A percentile compares a stretch with the other conserved stretches of the same genome.
phyloP scores from a whole-genome alignment of 2,888 invertebrate genomes.

The Drosophila fulvimacula region DNA sequence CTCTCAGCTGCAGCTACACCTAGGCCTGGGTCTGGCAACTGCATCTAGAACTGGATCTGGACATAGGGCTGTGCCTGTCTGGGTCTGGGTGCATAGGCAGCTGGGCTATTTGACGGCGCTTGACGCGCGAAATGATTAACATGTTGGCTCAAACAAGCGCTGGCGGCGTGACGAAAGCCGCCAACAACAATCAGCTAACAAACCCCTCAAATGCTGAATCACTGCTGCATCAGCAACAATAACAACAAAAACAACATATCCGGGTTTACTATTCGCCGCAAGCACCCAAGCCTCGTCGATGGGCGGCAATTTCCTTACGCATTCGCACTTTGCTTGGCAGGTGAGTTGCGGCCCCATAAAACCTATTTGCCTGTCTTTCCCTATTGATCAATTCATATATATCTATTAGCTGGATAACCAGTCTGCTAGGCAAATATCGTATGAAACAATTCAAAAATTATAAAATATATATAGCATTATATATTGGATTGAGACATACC shows the following conservation, averaged over 20 bases:
- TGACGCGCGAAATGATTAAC: conserved; percentile 76
- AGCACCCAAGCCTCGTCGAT: conserved; percentile 7
- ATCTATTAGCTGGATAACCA: neutral
- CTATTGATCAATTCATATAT: conserved; percentile 2
- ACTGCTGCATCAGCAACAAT: conserved; percentile 30
- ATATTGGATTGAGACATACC: neutral
- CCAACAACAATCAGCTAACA: conserved; percentile 52
- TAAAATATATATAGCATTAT: neutral
- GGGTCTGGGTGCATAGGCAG: conserved; percentile 11
- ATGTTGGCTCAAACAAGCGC: conserved; percentile 54
- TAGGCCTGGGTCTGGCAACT: neutral
- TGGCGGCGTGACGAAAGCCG: conserved; percentile 66
- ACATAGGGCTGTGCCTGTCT: conserved; percentile 6
- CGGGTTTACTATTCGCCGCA: conserved; percentile 13
- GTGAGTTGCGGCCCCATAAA: conserved; percentile 4
- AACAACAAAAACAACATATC: conserved; percentile 19
- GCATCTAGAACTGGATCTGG: conserved; percentile 7
- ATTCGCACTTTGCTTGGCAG: conserved; percentile 29
- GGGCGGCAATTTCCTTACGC: conserved; percentile 16
- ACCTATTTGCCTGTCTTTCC: neutral
- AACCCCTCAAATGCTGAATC: conserved; percentile 50
- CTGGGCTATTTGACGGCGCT: conserved; percentile 63
- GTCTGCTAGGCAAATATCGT: neutral
- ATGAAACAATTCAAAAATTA: too few relatives aligned
- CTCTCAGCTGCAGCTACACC: conserved; percentile 33